Percentiles rank a stretch among this genome's conserved stretches.
Conservation (phyloP, 1,140 invertebrate species). For the Papilio xuthus region DNA sequence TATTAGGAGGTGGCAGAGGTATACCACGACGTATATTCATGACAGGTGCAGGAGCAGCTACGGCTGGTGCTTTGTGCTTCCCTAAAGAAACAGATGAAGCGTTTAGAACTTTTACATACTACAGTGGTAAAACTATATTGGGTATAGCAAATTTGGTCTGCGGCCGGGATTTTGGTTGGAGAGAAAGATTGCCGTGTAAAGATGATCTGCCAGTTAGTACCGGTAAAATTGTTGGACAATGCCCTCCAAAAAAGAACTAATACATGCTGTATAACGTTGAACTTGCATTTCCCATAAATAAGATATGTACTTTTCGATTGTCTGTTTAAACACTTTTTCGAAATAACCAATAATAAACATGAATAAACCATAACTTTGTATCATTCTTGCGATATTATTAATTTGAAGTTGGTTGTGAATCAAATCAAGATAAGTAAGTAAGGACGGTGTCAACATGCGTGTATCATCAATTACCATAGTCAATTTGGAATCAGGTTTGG, state of each 20-base stretch:
- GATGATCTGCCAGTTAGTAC: constrained; percentile 53
- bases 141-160: constrained; percentile 55
- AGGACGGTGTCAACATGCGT: constrained; percentile 26
- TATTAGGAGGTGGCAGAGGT: constrained; percentile 48
- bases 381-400: neutral
- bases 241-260: constrained; percentile 47
- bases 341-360: neutral
- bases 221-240: constrained; percentile 41
- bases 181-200: constrained; percentile 58
- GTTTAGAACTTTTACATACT: constrained; percentile 50
- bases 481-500: constrained; percentile 37
- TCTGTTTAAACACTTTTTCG: neutral
- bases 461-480: constrained; percentile 35
- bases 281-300: neutral
- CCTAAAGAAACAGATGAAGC: constrained; percentile 65
- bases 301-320: neutral
- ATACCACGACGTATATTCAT: constrained; percentile 54
- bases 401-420: constrained; percentile 3
- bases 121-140: constrained; percentile 48
- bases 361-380: neutral
- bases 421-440: constrained; percentile 26
- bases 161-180: constrained; percentile 46
- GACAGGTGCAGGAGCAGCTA: constrained; percentile 50
- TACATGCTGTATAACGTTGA: neutral
- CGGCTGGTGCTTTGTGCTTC: constrained; percentile 61